Conservation (phyloP, 2,797 vertebrate genomes). For the Gallirallus australis region DNA sequence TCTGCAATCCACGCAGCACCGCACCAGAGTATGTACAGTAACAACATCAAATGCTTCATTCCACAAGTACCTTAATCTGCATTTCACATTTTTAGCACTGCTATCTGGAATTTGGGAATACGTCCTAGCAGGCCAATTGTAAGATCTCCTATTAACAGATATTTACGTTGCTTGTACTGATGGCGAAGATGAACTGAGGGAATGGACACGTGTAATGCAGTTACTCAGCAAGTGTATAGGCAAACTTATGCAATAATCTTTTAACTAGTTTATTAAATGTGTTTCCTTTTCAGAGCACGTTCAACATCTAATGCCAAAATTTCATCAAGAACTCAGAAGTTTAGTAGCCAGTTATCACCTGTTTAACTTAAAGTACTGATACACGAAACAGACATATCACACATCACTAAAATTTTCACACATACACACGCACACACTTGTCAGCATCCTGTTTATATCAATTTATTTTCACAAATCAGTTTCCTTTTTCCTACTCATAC, state of each 20-base stretch:
- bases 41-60: not conserved
- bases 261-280: constrained; percentile 39
- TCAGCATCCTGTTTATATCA: constrained; percentile 17
- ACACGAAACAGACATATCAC: constrained; percentile 8
- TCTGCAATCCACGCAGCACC: not conserved
- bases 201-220: not conserved
- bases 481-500: constrained; percentile 22
- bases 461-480: constrained; percentile 38
- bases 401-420: constrained; percentile 23
- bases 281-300: constrained; percentile 38
- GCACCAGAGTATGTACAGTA: not conserved
- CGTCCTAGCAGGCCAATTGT: not conserved
- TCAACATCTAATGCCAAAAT: constrained; percentile 34
- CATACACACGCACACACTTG: not conserved
- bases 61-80: not conserved
- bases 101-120: not conserved
- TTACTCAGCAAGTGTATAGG: not conserved
- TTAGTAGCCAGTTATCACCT: not conserved
- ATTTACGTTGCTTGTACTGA: not conserved
- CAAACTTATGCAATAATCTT: constrained; percentile 29
- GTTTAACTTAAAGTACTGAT: not conserved
- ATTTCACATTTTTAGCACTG: not conserved
- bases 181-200: not conserved
- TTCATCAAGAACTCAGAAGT: not conserved
- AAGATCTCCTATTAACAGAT: not conserved